Conservation (phyloP, 2,888 invertebrate genomes). For the Pediacus dermestoides region DNA sequence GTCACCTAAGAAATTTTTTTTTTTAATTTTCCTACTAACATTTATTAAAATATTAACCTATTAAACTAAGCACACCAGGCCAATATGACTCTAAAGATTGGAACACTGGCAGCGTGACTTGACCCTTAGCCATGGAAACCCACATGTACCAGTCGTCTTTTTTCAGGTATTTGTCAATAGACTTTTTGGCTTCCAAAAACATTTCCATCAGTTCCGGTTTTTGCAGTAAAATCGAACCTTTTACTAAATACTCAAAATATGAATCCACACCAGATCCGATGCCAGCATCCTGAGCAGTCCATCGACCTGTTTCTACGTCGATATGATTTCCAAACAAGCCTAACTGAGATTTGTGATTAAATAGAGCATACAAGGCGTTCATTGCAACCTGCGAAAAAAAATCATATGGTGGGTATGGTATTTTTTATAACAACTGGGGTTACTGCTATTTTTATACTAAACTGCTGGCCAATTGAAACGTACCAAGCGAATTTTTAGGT, state of each 20-base stretch:
- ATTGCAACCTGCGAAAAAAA: slow-evolving; percentile 67
- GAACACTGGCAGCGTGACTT: slow-evolving; percentile 95
- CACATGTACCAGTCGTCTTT: slow-evolving; percentile 98
- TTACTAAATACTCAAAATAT: slow-evolving; percentile 96
- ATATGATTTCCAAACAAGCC: slow-evolving; percentile 96
- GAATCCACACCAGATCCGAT: slow-evolving; percentile 96
- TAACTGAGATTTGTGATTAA: slow-evolving; percentile 80
- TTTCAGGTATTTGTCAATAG: slow-evolving; percentile 82
- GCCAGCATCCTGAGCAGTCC: slow-evolving; percentile 98
- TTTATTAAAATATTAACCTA: slow-evolving; percentile 53
- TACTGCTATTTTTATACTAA: slow-evolving; percentile 8
- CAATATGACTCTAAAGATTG: slow-evolving; percentile 98
- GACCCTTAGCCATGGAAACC: slow-evolving; percentile 97
- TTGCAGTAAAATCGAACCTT: slow-evolving; percentile 88
- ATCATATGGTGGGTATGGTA: neutral
- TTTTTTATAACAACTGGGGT: neutral
- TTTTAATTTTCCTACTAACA: slow-evolving; percentile 5
- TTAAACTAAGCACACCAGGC: slow-evolving; percentile 89
- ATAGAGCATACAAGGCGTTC: slow-evolving; percentile 85
- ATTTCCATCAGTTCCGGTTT: slow-evolving; percentile 83
- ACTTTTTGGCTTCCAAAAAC: slow-evolving; percentile 74
- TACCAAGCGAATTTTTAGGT: too few relatives aligned
- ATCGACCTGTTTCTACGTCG: slow-evolving; percentile 88
- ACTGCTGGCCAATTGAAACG: too few relatives aligned
- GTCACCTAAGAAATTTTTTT: slow-evolving; percentile 67